phyloP scores from a whole-genome alignment of 2,797 vertebrate species.

The Dendrocincla tyrannina region DNA sequence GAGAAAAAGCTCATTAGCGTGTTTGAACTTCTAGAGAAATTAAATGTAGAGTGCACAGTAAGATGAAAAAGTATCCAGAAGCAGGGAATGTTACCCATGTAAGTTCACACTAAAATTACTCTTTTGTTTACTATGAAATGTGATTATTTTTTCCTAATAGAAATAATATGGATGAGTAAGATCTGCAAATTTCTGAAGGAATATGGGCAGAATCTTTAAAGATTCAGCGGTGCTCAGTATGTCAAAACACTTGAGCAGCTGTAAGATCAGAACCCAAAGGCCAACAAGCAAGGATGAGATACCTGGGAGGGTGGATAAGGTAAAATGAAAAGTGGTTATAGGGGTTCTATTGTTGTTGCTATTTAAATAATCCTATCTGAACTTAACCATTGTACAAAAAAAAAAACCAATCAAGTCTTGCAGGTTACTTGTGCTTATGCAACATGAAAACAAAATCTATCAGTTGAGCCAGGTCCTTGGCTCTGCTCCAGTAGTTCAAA shows the following conservation, averaged over 20 bases:
- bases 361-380: conserved; percentile 32
- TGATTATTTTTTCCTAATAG: background rate
- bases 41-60: background rate
- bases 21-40: background rate
- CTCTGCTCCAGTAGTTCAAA: background rate
- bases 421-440: conserved; percentile 3
- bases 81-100: background rate
- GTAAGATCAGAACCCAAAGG: background rate
- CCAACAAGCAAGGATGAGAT: background rate
- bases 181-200: background rate
- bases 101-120: background rate
- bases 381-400: background rate
- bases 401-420: background rate
- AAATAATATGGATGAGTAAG: background rate
- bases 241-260: background rate
- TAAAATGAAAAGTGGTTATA: background rate
- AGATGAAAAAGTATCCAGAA: background rate
- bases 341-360: background rate
- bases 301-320: background rate
- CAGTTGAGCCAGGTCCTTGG: conserved; percentile 48
- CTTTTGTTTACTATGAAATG: background rate
- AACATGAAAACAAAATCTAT: conserved; percentile 60
- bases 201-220: background rate
- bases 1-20: background rate
- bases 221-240: background rate